Evolutionary conservation across 2,113 vertebrate genomes (phyloP), one percentile per base, ranked within the genome.

Genomic region (Pogona vitticeps): DNA sequence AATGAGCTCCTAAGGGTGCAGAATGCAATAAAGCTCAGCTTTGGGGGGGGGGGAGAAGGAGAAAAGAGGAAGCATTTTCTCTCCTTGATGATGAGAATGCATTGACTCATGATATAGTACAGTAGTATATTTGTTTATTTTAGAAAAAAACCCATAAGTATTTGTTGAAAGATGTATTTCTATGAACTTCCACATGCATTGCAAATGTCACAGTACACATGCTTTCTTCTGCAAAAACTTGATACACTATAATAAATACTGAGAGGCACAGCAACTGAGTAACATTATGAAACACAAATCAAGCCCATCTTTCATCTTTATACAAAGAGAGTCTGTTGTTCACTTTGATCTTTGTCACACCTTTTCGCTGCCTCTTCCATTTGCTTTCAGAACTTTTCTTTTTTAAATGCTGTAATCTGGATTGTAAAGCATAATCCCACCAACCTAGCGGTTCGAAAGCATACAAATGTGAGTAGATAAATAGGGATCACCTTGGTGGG

Each of bases 11-110:
- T 67, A 46, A 91, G 76, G 68, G 76, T 59, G 75, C 83, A 87
- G 85, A 92, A 88, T 15, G 58, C 76, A 88, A 52, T 85, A 84
- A 89, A 92, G 82, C 71, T 91, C 88, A 93, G 65, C 72, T 92
- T 90, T 88, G 84, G 92, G 94, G 89, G 65, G 13, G 28, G 17
- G 28, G 9, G 28, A 65, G 23, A 21, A 65, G 61, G 23, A 65
- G 18, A 65, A 65, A 31, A 0, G 0, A 63, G 67, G 87, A 63
- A 88, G 42, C 33, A n/a, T 93, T 91, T 85, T 65, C 58, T 12
- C 14, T 59, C 85, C 89, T 83, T 68, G 76, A 59, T 88, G 88
- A 82, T 68, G 63, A 67, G 23, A 90, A 91, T 72, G 73, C 23
- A 73, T 63, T 86, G 71, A 88, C 82, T 94, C 81, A 84, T 75